Evolutionary conservation across 2,113 vertebrate species (phyloP), one percentile per base, ranked within the genome.

Genomic region (Anser brachyrhynchus): DNA sequence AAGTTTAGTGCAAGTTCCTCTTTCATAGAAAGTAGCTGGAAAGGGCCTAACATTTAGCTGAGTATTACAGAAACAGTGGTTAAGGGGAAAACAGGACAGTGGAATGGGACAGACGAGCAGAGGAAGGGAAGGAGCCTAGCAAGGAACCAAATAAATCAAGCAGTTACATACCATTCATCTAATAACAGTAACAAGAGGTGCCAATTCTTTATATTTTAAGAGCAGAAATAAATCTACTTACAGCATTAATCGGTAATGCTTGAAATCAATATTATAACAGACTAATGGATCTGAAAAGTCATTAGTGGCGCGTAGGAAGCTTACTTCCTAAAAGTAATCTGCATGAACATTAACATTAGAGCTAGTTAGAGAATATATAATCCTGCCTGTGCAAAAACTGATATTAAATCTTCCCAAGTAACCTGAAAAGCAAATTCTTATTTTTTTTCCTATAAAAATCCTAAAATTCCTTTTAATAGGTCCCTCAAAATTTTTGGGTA

Each of bases 271-370:
- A 95, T 87, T 35, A 52, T 82, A 72, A 75, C 46, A 91, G 71
- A 85, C 71, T 95, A 92, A 95, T 90, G 85, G 92, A 95, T 90
- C 71, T 58, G 85, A 80, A 39, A 69, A 87, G 58, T 85, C 90
- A 87, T 95, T 72, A 90, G 71, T 33, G 62, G 46, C 35, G 4
- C 58, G 67, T 54, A 77, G 72, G 19, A 88, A 72, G 67, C 78
- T 93, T 83, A 91, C 84, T 77, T 74, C 33, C 58, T 90, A 46
- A 66, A 94, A 90, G 71, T 88, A 85, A 61, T 80, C 58, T 94
- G 51, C 76, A 54, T 66, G 76, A 91, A 67, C 29, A 52, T 35
- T 83, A 57, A 55, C 51, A 49, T 76, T 70, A 86, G 29, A 51
- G 28, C 35, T 54, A 66, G 29, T 58, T 69, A 84, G 55, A 66